Evolutionary conservation across 1,140 invertebrate genomes (phyloP), one percentile per base, ranked within the genome.

Genomic region (Zaprionus taronus): DNA sequence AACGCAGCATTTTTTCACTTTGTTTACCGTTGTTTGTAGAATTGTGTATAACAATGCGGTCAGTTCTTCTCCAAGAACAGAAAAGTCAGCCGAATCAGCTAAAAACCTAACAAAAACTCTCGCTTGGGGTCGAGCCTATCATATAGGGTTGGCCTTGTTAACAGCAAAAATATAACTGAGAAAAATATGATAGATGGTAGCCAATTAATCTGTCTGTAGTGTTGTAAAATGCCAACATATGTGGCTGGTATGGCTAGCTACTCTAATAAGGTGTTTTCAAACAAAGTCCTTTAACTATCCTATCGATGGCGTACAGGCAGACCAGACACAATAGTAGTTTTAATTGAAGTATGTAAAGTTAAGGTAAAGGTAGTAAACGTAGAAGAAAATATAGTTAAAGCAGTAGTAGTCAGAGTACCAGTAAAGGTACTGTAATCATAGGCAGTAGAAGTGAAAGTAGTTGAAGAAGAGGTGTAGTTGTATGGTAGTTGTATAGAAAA

Each of bases 1-100:
- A 24, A 51, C 47, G 20, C 22, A 24, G 41, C 55, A 17, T 72
- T 72, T 55, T 28, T 71, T 55, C 31, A n/a, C 22, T 55, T 24
- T 53, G 61, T 64, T 53, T 28, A 49, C 9, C 44, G 38, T 41
- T 58, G 36, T 55, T 53, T 53, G 44, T 20, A 7, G 44, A 49
- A 49, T 49, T 49, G 44, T 49, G 44, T 49, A 20, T 20, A 20
- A 49, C 47, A 44, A 44, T 44, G 41, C 41, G 41, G 41, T 51
- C 47, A 51, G 9, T 22, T 14, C 47, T 24, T 14, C 20, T 11
- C 0, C 38, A 15, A 20, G 44, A 20, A 17, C 44, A 9, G 44
- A 11, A 49, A 49, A 51, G 20, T 51, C 17, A 9, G 41, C n/a
- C 41, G n/a, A 47, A n/a, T 47, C 41, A 47, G 41, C 41, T 47